These are phyloP conservation scores for Dicyrtoma fusca DNA, from an alignment of 2,888 invertebrate species.

Conservation along the genomic window DNA sequence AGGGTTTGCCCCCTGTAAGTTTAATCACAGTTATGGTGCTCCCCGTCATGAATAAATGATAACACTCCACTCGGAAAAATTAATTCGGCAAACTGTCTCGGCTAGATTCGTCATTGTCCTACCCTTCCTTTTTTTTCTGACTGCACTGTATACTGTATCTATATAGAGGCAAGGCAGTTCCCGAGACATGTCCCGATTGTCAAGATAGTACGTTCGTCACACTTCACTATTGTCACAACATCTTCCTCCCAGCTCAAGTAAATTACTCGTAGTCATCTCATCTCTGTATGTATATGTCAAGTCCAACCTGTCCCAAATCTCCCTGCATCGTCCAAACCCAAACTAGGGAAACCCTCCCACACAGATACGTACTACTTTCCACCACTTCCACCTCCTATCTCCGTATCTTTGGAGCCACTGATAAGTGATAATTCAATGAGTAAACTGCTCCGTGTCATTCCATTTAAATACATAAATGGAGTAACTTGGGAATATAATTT, in stretches of 20 bases:
- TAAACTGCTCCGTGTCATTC: too few species aligned
- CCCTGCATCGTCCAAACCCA: background rate
- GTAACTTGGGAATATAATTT: too few species aligned
- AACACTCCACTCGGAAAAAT: slow-evolving; percentile 57
- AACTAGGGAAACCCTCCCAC: background rate
- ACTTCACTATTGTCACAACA: slow-evolving; percentile 25
- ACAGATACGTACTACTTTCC: too few species aligned
- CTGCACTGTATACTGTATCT: background rate
- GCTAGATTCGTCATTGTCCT: slow-evolving; percentile 57
- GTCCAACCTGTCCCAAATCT: background rate
- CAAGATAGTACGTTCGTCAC: slow-evolving; percentile 25
- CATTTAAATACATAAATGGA: too few species aligned
- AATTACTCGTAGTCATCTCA: slow-evolving; percentile 8
- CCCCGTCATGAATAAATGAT: slow-evolving; percentile 58
- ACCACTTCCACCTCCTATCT: background rate
- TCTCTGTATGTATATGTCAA: background rate
- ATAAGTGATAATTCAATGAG: too few species aligned
- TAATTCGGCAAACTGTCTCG: slow-evolving; percentile 58
- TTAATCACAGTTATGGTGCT: slow-evolving; percentile 58
- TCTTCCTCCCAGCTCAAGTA: slow-evolving; percentile 17
- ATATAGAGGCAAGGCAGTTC: slow-evolving; percentile 1
- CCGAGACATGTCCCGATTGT: slow-evolving; percentile 33
- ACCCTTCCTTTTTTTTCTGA: background rate
- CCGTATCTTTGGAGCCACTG: too few species aligned
- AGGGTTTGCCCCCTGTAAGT: slow-evolving; percentile 56